These are phyloP conservation scores for Baryphthengus martii DNA, from an alignment of 2,113 vertebrate genomes.

Conservation along the genomic window DNA sequence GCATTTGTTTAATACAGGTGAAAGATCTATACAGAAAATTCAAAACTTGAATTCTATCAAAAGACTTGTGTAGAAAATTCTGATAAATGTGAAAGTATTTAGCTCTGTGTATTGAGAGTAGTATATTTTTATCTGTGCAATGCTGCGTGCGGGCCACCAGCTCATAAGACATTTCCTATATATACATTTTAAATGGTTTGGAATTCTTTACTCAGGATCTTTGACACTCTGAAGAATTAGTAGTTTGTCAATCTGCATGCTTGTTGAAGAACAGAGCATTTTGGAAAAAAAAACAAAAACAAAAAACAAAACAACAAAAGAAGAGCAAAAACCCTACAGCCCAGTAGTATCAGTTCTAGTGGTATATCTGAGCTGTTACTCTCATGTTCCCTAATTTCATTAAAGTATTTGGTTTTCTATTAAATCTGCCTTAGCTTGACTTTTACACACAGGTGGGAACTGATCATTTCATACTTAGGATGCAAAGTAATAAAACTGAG, in stretches of 20 bases:
- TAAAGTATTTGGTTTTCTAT: slow-evolving; percentile 70
- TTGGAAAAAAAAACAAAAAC: background rate
- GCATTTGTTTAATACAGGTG: slow-evolving; percentile 71
- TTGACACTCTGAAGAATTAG: slow-evolving; percentile 48
- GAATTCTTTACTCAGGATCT: slow-evolving; percentile 78
- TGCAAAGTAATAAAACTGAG: background rate
- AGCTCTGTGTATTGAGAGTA: slow-evolving; percentile 76
- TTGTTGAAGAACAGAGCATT: slow-evolving; percentile 61
- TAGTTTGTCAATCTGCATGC: slow-evolving; percentile 65
- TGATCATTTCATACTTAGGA: background rate
- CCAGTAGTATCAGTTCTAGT: slow-evolving; percentile 49
- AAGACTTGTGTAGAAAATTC: slow-evolving; percentile 71
- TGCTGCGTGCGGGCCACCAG: slow-evolving; percentile 81
- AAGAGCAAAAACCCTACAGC: slow-evolving; percentile 16
- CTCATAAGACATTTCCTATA: slow-evolving; percentile 65
- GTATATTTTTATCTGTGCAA: slow-evolving; percentile 79
- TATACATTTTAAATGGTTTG: slow-evolving; percentile 71
- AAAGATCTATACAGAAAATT: slow-evolving; percentile 62
- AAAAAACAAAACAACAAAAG: too few relatives aligned
- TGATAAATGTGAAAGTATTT: slow-evolving; percentile 78
- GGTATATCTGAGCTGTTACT: slow-evolving; percentile 56
- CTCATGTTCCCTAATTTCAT: slow-evolving; percentile 50
- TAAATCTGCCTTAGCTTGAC: background rate
- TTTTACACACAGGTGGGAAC: background rate
- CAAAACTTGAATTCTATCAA: slow-evolving; percentile 70